Conservation (phyloP, 2,888 invertebrate genomes). For the Cheilosia pagana region DNA sequence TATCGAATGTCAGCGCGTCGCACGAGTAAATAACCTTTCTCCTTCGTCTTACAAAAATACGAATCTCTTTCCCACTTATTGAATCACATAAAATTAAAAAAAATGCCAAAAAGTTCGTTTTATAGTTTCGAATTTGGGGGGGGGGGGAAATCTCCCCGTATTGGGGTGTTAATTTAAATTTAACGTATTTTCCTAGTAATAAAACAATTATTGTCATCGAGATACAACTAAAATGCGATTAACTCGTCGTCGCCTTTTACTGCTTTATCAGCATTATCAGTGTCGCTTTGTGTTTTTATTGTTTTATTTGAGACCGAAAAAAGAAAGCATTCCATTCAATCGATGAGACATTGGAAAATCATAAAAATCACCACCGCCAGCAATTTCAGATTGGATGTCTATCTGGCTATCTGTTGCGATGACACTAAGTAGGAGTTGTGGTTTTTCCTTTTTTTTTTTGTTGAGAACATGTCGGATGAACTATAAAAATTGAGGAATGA, state of each 20-base stretch:
- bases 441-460: not conserved
- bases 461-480: constrained; percentile 10
- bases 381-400: not conserved
- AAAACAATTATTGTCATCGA: constrained; percentile 54
- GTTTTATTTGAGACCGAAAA: constrained; percentile 7
- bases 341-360: constrained; percentile 21
- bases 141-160: not conserved
- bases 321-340: constrained; percentile 30
- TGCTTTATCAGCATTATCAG: constrained; percentile 46
- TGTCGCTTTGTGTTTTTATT: constrained; percentile 47
- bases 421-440: too few relatives aligned
- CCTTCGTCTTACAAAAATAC: not conserved
- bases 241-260: constrained; percentile 58
- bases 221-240: constrained; percentile 63
- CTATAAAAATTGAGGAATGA: constrained; percentile 4
- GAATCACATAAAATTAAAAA: constrained; percentile 32
- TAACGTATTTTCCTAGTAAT: constrained; percentile 35
- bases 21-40: not conserved
- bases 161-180: constrained; percentile 50
- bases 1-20: constrained; percentile 30
- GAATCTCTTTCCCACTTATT: not conserved
- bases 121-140: constrained; percentile 5
- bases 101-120: constrained; percentile 11
- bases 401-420: too few relatives aligned
- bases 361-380: constrained; percentile 18